A percentile compares a stretch with the other conserved stretches of the same genome.
Conservation (phyloP, 30 jellyfish, hydroid and myxozoan species). For the Cassiopea andromeda region DNA sequence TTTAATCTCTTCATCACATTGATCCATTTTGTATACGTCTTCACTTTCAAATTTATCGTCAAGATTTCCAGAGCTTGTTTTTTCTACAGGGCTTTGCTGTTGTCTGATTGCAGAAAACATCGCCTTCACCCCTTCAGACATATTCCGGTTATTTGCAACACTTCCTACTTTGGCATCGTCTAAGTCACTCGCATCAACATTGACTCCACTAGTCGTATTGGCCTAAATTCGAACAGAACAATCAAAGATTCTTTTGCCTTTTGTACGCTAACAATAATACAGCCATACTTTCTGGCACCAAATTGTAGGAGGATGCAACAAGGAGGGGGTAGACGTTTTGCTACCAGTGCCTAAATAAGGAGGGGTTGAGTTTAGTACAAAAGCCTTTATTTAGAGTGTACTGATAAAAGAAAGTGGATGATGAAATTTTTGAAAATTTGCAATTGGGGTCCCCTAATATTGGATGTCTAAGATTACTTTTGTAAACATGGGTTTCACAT, state of each 20-base stretch:
- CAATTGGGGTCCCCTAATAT: no score
- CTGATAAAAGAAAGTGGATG: no score
- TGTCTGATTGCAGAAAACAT: constrained; percentile 52
- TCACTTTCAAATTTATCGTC: not conserved
- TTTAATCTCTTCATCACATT: not conserved
- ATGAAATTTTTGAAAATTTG: no score
- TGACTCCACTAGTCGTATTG: not conserved
- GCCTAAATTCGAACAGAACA: not conserved
- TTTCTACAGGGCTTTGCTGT: not conserved
- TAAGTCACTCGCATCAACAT: not conserved
- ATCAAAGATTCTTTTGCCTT: not conserved
- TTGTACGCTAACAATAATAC: not conserved
- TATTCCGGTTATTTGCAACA: not conserved
- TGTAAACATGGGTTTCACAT: no score
- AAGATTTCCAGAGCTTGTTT: not conserved
- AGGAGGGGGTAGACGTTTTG: no score
- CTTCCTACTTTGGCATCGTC: not conserved
- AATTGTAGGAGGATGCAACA: no score
- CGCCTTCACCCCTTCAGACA: constrained; percentile 42
- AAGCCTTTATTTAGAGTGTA: no score
- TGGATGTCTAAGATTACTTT: no score
- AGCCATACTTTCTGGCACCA: no score
- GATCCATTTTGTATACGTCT: not conserved
- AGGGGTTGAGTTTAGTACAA: no score
- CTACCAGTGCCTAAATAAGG: no score